Percentiles rank a stretch among this genome's conserved stretches.
phyloP scores from a whole-genome alignment of 2,797 vertebrate genomes.

The Hemitrygon akajei region DNA sequence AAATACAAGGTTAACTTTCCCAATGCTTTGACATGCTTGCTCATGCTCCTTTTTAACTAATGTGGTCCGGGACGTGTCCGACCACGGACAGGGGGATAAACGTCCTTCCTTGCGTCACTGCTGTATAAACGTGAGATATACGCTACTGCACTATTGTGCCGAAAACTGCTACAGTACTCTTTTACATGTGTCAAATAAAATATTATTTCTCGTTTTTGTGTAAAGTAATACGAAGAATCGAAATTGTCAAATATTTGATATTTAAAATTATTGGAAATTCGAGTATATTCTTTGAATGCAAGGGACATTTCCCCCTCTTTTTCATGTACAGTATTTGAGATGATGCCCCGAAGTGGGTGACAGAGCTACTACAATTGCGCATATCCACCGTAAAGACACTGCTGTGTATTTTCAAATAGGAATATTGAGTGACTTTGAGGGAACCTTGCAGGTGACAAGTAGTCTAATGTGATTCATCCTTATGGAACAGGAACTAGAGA shows the following conservation, averaged over 20 bases:
- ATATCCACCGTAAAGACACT: too few species aligned
- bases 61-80: neutral
- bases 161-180: neutral
- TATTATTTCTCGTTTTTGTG: neutral
- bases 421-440: too few species aligned
- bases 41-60: constrained; percentile 10
- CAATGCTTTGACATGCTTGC: neutral
- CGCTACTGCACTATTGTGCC: neutral
- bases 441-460: too few species aligned
- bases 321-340: too few species aligned
- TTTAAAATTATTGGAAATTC: neutral
- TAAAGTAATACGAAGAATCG: too few species aligned
- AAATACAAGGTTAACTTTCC: neutral
- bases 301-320: too few species aligned
- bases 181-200: neutral
- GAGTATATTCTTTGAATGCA: too few species aligned
- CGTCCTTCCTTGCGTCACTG: constrained; percentile 8
- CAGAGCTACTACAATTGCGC: too few species aligned
- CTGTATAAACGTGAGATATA: constrained; percentile 19
- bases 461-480: too few species aligned
- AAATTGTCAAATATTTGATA: neutral
- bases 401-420: too few species aligned
- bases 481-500: too few species aligned
- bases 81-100: neutral
- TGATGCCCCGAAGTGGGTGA: too few species aligned